Evolutionary conservation across 2,888 invertebrate genomes (phyloP).

Genomic region (Sarcophaga variegata): DNA sequence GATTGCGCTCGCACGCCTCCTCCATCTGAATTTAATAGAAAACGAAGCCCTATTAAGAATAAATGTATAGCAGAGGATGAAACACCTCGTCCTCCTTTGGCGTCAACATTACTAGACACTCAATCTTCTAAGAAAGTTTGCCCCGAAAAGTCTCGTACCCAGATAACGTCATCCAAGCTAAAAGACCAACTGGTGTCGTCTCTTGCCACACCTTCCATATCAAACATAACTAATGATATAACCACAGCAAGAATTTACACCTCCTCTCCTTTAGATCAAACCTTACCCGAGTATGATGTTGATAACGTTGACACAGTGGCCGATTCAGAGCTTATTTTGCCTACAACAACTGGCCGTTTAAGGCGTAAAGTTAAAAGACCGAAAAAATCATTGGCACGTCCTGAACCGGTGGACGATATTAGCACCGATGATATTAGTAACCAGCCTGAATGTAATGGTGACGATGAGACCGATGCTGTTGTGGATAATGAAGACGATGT

Average conservation of each 20-base stretch:
- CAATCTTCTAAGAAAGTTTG: conserved; percentile 53
- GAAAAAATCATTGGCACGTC: conserved; percentile 46
- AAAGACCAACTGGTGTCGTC: conserved; percentile 59
- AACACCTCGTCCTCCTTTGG: conserved; percentile 46
- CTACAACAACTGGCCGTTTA: conserved; percentile 35
- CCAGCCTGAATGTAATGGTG: conserved; percentile 43
- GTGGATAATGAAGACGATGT: conserved; percentile 58
- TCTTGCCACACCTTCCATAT: conserved; percentile 40
- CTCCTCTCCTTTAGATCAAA: conserved; percentile 60
- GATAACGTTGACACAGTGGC: conserved; percentile 56
- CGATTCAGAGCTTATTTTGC: conserved; percentile 47
- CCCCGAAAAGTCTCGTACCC: conserved; percentile 41
- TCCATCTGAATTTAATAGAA: conserved; percentile 51
- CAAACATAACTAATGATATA: conserved; percentile 51
- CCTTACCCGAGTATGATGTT: conserved; percentile 53
- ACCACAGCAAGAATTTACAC: conserved; percentile 58
- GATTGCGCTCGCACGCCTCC: conserved; percentile 43
- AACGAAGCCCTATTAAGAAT: conserved; percentile 57
- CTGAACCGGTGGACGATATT: conserved; percentile 38
- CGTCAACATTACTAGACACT: conserved; percentile 39
- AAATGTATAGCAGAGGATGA: conserved; percentile 62
- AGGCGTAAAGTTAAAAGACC: conserved; percentile 55
- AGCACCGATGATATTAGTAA: conserved; percentile 43
- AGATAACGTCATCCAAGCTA: conserved; percentile 24
- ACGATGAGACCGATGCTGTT: conserved; percentile 51